These are phyloP conservation scores for Neofelis nebulosa DNA, from an alignment of 2,113 vertebrate species.

Conservation along the genomic window DNA sequence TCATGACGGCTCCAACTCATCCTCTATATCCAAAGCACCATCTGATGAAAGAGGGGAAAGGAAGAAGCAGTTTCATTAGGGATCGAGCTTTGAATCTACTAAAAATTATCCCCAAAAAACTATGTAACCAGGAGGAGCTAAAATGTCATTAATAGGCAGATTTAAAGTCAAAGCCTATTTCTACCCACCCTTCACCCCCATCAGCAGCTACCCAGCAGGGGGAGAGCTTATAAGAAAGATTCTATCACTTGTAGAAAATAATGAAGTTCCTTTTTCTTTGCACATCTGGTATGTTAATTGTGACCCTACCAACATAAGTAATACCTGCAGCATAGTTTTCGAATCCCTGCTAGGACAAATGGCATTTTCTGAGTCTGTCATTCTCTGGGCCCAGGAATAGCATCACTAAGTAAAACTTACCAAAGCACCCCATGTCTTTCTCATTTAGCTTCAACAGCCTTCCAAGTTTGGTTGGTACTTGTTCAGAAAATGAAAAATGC, in stretches of 20 bases:
- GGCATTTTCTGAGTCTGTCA: neutral
- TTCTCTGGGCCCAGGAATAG: constrained; percentile 13
- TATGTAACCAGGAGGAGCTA: neutral
- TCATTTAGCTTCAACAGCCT: constrained; percentile 15
- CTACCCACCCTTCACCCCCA: neutral
- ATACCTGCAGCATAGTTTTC: neutral
- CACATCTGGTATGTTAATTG: constrained; percentile 45
- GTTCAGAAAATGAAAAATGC: constrained; percentile 64
- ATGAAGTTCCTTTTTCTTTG: neutral
- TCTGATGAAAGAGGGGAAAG: neutral
- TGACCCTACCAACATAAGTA: neutral
- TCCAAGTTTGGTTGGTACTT: constrained; percentile 27
- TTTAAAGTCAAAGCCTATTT: neutral
- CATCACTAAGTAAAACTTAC: neutral
- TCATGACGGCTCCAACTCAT: neutral
- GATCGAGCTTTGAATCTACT: neutral
- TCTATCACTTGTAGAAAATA: constrained; percentile 51
- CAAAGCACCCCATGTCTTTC: neutral
- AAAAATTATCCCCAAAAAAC: neutral
- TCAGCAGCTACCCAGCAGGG: neutral
- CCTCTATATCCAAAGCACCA: neutral
- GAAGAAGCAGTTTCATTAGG: neutral
- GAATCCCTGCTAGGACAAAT: constrained; percentile 27
- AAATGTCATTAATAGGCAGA: constrained; percentile 23
- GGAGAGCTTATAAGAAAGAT: neutral